Percentiles rank a stretch among this genome's conserved stretches.
Evolutionary conservation across 2,797 vertebrate genomes (phyloP).

Genomic region (Enteromius mattozi): DNA sequence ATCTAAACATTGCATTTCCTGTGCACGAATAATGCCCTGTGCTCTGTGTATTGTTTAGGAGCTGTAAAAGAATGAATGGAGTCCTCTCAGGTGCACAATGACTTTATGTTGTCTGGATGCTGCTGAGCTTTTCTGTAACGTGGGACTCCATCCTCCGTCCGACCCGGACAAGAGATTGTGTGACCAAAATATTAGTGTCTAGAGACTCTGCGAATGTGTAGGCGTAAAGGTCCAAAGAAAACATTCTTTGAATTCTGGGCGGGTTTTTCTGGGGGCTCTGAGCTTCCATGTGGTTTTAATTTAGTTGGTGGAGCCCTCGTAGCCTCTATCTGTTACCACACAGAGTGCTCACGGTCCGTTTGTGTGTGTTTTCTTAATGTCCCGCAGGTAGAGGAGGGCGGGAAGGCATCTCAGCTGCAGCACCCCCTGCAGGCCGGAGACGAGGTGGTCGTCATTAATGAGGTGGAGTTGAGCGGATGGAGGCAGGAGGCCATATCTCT

Average conservation of each 20-base stretch:
- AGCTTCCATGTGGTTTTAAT: conserved; percentile 43
- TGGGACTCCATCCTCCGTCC: conserved; percentile 1
- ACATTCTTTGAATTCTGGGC: conserved; percentile 45
- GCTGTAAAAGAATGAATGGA: conserved; percentile 6
- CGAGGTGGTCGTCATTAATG: conserved; percentile 87
- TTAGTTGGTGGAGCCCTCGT: not conserved
- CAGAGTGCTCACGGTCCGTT: conserved; percentile 11
- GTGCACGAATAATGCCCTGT: conserved; percentile 3
- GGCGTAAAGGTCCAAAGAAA: conserved; percentile 44
- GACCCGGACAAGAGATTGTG: conserved; percentile 23
- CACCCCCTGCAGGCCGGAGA: conserved; percentile 85
- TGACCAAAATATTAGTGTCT: conserved; percentile 45
- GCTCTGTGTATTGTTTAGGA: conserved; percentile 18
- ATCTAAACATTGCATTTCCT: conserved; percentile 36
- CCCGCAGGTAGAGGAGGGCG: conserved; percentile 86
- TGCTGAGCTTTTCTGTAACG: conserved; percentile 21
- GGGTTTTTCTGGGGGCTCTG: conserved; percentile 24
- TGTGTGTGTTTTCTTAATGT: conserved; percentile 12
- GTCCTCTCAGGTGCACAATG: conserved; percentile 37
- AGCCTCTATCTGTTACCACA: conserved; percentile 6
- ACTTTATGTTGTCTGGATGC: conserved; percentile 1
- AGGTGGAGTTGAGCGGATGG: conserved; percentile 86
- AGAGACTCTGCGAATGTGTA: conserved; percentile 27
- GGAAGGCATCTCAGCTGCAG: conserved; percentile 82
- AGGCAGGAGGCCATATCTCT: conserved; percentile 89